These are phyloP conservation scores for Naja naja DNA, from an alignment of 2,113 vertebrate species.

Conservation along the genomic window DNA sequence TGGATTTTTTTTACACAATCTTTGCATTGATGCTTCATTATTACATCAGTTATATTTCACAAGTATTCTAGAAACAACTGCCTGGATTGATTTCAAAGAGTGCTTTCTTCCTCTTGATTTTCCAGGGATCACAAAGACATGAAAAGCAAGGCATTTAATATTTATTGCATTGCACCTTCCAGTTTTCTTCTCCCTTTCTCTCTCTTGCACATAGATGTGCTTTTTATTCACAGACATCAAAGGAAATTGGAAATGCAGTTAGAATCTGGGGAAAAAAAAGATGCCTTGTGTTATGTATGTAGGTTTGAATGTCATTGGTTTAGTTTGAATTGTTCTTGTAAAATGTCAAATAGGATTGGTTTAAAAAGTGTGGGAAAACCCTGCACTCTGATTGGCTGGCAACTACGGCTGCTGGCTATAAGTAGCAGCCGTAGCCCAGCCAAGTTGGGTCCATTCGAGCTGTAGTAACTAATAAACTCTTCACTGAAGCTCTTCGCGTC, in stretches of 20 bases:
- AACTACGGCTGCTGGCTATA: no score
- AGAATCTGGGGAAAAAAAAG: neutral
- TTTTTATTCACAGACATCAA: neutral
- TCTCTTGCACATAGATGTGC: neutral
- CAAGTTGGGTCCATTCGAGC: no score
- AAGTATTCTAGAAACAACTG: slow-evolving; percentile 22
- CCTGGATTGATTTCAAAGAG: slow-evolving; percentile 13
- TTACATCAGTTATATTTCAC: slow-evolving; percentile 57
- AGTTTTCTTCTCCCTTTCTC: neutral
- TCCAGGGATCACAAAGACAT: slow-evolving; percentile 22
- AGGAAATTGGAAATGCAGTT: neutral
- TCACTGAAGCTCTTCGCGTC: no score
- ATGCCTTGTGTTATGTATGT: no score
- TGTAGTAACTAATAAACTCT: no score
- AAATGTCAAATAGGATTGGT: no score
- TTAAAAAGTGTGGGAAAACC: no score
- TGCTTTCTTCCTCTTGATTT: slow-evolving; percentile 16
- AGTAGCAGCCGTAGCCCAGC: no score
- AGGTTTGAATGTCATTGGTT: no score
- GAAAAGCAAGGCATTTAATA: slow-evolving; percentile 14
- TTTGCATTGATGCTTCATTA: slow-evolving; percentile 62
- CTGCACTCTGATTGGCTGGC: no score
- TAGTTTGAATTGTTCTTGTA: no score
- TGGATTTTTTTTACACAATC: slow-evolving; percentile 70
- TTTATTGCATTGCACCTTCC: neutral